Conservation (phyloP, 1,140 invertebrate species). For the Amyelois transitella region DNA sequence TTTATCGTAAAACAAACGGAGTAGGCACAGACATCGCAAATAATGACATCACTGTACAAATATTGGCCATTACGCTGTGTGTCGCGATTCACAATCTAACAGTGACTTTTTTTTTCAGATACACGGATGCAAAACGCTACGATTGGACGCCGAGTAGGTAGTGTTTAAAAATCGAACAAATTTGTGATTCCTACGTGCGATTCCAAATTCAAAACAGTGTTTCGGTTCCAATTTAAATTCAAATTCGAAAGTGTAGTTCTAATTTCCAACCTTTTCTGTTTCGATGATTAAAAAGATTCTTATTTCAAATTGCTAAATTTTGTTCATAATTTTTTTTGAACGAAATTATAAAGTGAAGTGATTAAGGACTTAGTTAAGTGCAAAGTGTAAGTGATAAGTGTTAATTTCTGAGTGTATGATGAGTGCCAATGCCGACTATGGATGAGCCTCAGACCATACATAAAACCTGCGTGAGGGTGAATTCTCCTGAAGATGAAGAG, state of each 20-base stretch:
- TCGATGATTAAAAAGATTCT: background rate
- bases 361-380: constrained; percentile 9
- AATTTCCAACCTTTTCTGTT: background rate
- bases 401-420: constrained; percentile 34
- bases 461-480: constrained; percentile 64
- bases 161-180: background rate
- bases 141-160: background rate
- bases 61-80: constrained; percentile 8
- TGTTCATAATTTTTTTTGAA: background rate
- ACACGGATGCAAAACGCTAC: background rate
- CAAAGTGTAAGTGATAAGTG: background rate
- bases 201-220: constrained; percentile 10
- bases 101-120: constrained; percentile 7
- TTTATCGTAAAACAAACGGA: background rate
- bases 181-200: background rate
- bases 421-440: constrained; percentile 52
- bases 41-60: constrained; percentile 15
- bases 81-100: background rate
- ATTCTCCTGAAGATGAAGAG: constrained; percentile 57
- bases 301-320: background rate
- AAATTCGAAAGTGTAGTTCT: background rate
- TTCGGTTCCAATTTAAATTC: no score
- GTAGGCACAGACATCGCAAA: background rate
- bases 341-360: constrained; percentile 2
- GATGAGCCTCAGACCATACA: constrained; percentile 46